Evolutionary conservation across 1,140 invertebrate genomes (phyloP), one percentile per base, ranked within the genome.

Genomic region (Meloidogyne chitwoodi): DNA sequence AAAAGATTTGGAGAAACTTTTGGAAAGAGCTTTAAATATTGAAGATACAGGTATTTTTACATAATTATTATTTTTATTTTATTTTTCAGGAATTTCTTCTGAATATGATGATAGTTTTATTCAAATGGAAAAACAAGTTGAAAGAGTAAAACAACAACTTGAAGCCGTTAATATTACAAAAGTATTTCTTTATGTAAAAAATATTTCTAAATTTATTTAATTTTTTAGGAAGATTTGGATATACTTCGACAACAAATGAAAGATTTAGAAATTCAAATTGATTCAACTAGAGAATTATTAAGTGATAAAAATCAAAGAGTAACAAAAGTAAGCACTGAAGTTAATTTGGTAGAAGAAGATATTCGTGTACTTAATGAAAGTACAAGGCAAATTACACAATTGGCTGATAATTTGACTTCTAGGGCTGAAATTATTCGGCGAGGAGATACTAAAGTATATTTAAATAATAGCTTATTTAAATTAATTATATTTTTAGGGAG

Each of bases 11-110:
- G 79, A 83, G 29, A 64, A 68, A 41, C 79, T 86, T 22, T 80
- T 86, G 31, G 68, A 80, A 11, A 74, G 77, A 2, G 86, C 84
- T 44, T 85, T 85, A 56, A 86, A 87, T 77, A 87, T 86, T 71
- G 85, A 86, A 70, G 86, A 87, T 68, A 86, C 84, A n/a, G 85
- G 71, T 73, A 48, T 38, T 5, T 38, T 38, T 38, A 38, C 34
- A 8, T 38, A 38, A 34, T 38, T 11, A 8, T 38, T 8, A 10
- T 1, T 68, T 29, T 14, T 34, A 16, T 2, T 6, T 70, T 62
- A 70, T 44, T 70, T 63, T 22, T 29, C 48, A 73, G 71, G 85
- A 31, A 80, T 86, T 24, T 85, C 85, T 44, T 87, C 86, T 4
- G 84, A 85, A 64, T 86, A 87, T 67, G 85, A 86, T 74, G 80